These are phyloP conservation scores for Raja brachyura DNA, from an alignment of 2,113 vertebrate species.

Conservation along the genomic window DNA sequence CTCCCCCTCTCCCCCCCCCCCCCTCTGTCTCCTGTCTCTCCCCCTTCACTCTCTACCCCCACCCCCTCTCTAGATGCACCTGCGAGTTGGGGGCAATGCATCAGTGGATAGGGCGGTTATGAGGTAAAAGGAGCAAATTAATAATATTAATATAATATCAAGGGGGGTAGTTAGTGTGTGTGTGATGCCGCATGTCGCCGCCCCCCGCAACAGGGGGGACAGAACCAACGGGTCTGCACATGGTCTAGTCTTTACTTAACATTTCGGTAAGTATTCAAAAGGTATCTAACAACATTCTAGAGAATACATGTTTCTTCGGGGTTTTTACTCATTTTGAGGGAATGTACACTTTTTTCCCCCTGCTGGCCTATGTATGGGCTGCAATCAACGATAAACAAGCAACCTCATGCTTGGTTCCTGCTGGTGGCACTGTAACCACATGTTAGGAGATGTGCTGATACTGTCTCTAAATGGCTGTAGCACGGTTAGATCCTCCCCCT, in stretches of 20 bases:
- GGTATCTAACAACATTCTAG: neutral
- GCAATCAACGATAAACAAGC: neutral
- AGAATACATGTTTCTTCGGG: neutral
- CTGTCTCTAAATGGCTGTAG: neutral
- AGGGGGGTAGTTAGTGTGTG: too few species aligned
- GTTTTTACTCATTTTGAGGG: neutral
- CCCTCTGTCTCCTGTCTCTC: too few species aligned
- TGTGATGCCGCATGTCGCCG: too few species aligned
- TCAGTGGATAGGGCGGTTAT: too few species aligned
- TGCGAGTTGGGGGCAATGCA: too few species aligned
- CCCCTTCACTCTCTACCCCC: too few species aligned
- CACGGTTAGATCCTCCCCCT: neutral
- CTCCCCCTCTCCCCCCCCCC: too few species aligned
- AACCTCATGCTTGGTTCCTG: neutral
- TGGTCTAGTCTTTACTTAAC: constrained; percentile 29
- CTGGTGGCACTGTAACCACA: neutral
- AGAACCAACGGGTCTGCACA: too few species aligned
- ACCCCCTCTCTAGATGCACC: too few species aligned
- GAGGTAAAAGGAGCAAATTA: too few species aligned
- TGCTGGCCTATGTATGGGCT: neutral
- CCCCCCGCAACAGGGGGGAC: too few species aligned
- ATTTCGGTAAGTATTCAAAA: constrained; percentile 15
- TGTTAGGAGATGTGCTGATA: neutral
- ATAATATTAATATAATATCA: too few species aligned
- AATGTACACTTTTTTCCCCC: neutral